Evolutionary conservation across 2,888 invertebrate species (phyloP).

Genomic region (Cephus sareptanus): DNA sequence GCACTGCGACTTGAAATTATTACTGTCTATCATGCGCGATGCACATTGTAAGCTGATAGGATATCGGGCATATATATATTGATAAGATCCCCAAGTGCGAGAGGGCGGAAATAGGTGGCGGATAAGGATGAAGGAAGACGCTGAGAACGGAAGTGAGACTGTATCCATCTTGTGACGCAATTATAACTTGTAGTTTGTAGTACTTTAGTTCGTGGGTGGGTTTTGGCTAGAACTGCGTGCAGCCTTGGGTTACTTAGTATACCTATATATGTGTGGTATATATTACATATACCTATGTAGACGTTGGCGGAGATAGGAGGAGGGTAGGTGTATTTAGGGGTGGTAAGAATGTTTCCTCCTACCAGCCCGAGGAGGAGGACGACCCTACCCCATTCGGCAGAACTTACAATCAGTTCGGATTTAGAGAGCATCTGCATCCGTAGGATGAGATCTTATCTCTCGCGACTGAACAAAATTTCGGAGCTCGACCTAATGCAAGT

Average conservation of each 20-base stretch:
- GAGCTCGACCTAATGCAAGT: background rate
- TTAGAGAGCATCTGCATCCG: background rate
- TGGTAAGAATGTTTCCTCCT: background rate
- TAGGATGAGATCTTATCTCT: background rate
- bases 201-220: slow-evolving; percentile 30
- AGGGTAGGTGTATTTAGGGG: background rate
- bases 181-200: slow-evolving; percentile 50
- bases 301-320: background rate
- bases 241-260: background rate
- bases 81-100: background rate
- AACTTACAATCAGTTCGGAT: background rate
- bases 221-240: background rate
- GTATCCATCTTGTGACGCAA: slow-evolving; percentile 49
- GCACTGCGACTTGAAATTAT: background rate
- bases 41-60: background rate
- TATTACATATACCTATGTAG: background rate
- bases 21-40: background rate
- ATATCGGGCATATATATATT: background rate
- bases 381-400: background rate
- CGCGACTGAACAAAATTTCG: background rate
- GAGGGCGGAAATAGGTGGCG: background rate
- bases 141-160: slow-evolving; percentile 30
- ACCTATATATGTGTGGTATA: background rate
- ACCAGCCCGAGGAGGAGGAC: background rate
- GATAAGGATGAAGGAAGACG: slow-evolving; percentile 24